These are phyloP conservation scores for Tetrax tetrax DNA, from an alignment of 2,113 vertebrate species.

Conservation along the genomic window DNA sequence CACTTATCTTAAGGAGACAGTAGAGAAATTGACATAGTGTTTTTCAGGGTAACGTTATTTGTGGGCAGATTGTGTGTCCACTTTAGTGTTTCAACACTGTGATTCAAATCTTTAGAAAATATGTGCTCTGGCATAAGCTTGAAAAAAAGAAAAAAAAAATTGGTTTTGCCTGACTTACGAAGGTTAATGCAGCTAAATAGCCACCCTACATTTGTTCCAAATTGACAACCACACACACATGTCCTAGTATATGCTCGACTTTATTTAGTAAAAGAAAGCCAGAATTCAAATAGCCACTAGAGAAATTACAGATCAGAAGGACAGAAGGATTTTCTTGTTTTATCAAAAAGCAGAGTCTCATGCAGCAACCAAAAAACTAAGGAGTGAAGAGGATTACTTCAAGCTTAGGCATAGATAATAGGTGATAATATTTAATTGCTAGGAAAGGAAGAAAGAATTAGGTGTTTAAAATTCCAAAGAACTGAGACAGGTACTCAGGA, in stretches of 20 bases:
- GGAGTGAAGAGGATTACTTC: slow-evolving; percentile 36
- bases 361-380: neutral
- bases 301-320: slow-evolving; percentile 28
- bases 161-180: neutral
- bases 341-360: slow-evolving; percentile 15
- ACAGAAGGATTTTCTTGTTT: slow-evolving; percentile 37
- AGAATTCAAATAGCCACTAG: slow-evolving; percentile 14
- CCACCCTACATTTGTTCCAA: neutral
- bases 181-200: neutral
- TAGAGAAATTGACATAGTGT: neutral
- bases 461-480: neutral
- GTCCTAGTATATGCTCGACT: neutral
- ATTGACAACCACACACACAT: neutral
- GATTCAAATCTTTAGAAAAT: neutral
- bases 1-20: neutral
- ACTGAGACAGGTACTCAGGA: neutral
- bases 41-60: neutral
- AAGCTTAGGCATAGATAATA: slow-evolving; percentile 24
- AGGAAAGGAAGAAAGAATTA: slow-evolving; percentile 4
- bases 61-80: neutral
- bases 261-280: neutral
- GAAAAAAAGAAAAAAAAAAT: neutral
- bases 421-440: slow-evolving; percentile 51
- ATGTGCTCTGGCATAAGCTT: neutral
- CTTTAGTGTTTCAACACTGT: neutral